Evolutionary conservation across 2,797 vertebrate species (phyloP).

Genomic region (Fistularia tabacaria): DNA sequence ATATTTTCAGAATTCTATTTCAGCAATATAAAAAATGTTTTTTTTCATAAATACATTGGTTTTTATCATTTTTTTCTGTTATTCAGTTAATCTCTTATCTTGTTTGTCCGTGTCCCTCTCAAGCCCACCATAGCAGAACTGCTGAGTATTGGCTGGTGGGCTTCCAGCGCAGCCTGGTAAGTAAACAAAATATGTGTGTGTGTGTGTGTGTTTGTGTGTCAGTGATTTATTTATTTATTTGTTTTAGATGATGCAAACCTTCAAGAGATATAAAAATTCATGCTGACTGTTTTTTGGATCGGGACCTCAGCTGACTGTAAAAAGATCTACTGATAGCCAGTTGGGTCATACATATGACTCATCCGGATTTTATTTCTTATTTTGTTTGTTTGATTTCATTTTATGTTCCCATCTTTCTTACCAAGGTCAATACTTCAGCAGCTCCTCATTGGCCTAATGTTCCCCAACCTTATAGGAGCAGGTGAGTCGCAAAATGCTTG

Average conservation of each 20-base stretch:
- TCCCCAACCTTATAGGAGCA: conserved; percentile 86
- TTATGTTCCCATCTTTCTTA: conserved; percentile 9
- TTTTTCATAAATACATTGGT: no score
- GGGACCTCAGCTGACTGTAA: background rate
- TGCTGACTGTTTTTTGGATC: no score
- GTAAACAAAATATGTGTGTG: conserved; percentile 34
- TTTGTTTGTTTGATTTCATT: background rate
- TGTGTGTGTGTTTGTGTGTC: conserved; percentile 14
- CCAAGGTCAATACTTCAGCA: conserved; percentile 94
- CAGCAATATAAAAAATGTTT: no score
- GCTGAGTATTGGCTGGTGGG: conserved; percentile 95
- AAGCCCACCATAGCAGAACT: conserved; percentile 93
- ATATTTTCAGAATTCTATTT: no score
- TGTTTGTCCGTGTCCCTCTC: conserved; percentile 10
- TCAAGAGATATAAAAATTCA: background rate
- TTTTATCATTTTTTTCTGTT: background rate
- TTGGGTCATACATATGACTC: conserved; percentile 24
- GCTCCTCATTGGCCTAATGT: conserved; percentile 84
- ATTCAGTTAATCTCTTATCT: background rate
- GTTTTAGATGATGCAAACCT: background rate
- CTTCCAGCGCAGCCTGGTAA: conserved; percentile 92
- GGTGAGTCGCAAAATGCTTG: conserved; percentile 73
- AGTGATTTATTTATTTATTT: no score
- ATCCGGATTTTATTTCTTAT: conserved; percentile 14
- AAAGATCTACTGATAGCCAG: no score